Evolutionary conservation across 1,140 invertebrate genomes (phyloP).

Genomic region (Heliothis virescens): DNA sequence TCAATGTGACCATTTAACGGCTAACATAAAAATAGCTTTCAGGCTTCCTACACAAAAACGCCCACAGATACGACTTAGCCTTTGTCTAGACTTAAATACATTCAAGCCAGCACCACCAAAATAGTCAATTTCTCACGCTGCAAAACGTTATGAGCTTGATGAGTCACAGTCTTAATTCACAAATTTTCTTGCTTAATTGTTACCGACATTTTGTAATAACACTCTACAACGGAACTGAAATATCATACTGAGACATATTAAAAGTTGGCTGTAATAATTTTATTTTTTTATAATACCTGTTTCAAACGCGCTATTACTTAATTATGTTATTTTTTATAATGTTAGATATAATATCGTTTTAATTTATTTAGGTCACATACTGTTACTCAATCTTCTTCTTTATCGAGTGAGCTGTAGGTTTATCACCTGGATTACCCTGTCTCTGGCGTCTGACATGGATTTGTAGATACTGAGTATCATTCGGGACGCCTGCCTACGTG

Average conservation of each 20-base stretch:
- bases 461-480: too few species aligned
- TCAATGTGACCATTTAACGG: too few species aligned
- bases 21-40: too few species aligned
- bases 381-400: too few species aligned
- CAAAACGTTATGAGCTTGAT: slow-evolving; percentile 22
- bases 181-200: slow-evolving; percentile 62
- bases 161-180: slow-evolving; percentile 51
- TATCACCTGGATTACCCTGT: too few species aligned
- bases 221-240: slow-evolving; percentile 36
- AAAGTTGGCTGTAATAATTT: slow-evolving; percentile 1
- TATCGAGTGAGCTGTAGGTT: too few species aligned
- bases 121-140: slow-evolving; percentile 23
- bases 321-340: neutral
- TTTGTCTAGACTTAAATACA: neutral
- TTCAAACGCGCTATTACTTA: neutral
- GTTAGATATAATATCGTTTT: neutral
- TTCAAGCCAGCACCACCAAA: neutral
- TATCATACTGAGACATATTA: neutral
- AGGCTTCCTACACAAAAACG: too few species aligned
- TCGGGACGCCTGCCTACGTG: too few species aligned
- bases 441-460: too few species aligned
- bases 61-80: neutral
- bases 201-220: slow-evolving; percentile 53
- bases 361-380: too few species aligned
- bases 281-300: slow-evolving; percentile 3